A percentile compares a stretch with the other conserved stretches of the same genome.
Evolutionary conservation across 2,797 vertebrate genomes (phyloP).

Genomic region (Anguilla marmorata): DNA sequence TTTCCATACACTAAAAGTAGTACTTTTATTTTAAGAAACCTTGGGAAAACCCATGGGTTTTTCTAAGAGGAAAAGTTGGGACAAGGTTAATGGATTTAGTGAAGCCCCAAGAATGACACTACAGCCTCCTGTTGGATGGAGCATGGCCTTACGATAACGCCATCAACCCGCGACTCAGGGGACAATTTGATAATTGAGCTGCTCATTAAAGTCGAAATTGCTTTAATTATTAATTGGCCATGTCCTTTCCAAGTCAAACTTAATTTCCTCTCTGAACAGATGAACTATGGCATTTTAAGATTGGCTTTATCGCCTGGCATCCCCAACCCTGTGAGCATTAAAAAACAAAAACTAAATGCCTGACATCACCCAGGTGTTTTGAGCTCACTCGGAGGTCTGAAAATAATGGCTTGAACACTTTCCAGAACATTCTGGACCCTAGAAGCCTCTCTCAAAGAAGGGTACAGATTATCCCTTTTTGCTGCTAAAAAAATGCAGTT

Average conservation of each 20-base stretch:
- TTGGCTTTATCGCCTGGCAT: conserved; percentile 55
- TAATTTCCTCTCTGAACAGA: conserved; percentile 74
- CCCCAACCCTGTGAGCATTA: not conserved
- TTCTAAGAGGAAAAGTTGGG: conserved; percentile 49
- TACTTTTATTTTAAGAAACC: not conserved
- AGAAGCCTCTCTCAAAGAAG: not conserved
- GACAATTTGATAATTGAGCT: conserved; percentile 86
- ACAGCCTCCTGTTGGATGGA: conserved; percentile 60
- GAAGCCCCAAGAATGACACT: conserved; percentile 58
- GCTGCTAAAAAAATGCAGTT: not conserved
- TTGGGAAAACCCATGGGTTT: conserved; percentile 14
- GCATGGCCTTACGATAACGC: conserved; percentile 74
- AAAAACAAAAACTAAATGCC: not conserved
- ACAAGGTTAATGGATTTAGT: conserved; percentile 84
- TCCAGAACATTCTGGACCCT: not conserved
- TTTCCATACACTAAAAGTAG: not conserved
- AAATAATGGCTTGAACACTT: not conserved
- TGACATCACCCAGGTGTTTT: not conserved
- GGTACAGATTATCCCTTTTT: not conserved
- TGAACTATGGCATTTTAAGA: conserved; percentile 66
- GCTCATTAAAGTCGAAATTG: conserved; percentile 84
- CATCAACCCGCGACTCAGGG: conserved; percentile 79
- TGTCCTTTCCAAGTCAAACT: conserved; percentile 88
- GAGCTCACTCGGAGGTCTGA: not conserved
- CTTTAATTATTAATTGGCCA: conserved; percentile 90